Conservation (phyloP, 1,140 invertebrate species). For the Anoplophora glabripennis region DNA sequence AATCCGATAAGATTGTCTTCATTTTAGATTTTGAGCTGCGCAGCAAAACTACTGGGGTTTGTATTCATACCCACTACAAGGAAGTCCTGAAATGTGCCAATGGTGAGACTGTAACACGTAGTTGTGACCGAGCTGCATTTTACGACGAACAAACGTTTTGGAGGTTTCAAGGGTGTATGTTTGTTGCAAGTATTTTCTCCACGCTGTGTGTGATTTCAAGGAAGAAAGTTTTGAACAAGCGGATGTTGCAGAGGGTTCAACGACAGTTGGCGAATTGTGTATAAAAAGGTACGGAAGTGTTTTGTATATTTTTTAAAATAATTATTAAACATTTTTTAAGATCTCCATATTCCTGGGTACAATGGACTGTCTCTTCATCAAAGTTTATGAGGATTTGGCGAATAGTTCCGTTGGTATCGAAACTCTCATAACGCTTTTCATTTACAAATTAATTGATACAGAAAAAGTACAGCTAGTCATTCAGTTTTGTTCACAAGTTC, state of each 20-base stretch:
- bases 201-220: slow-evolving; percentile 45
- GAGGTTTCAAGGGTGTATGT: slow-evolving; percentile 76
- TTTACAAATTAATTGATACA: slow-evolving; percentile 46
- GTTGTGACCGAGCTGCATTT: slow-evolving; percentile 67
- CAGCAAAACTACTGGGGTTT: slow-evolving; percentile 68
- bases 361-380: slow-evolving; percentile 2
- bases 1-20: slow-evolving; percentile 14
- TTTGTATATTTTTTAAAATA: background rate
- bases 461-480: slow-evolving; percentile 24
- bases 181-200: slow-evolving; percentile 63
- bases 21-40: slow-evolving; percentile 65
- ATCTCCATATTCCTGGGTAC: background rate
- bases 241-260: slow-evolving; percentile 52
- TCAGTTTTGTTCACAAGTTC: background rate
- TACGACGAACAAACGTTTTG: slow-evolving; percentile 77
- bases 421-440: slow-evolving; percentile 48
- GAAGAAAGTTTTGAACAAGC: slow-evolving; percentile 46
- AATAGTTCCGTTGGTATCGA: slow-evolving; percentile 33
- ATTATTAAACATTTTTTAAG: background rate
- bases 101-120: slow-evolving; percentile 66
- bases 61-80: slow-evolving; percentile 67
- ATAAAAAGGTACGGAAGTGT: slow-evolving; percentile 28
- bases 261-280: slow-evolving; percentile 52
- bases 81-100: slow-evolving; percentile 67
- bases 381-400: background rate